Evolutionary conservation across 2,113 vertebrate genomes (phyloP).

Genomic region (Cinclus cinclus): DNA sequence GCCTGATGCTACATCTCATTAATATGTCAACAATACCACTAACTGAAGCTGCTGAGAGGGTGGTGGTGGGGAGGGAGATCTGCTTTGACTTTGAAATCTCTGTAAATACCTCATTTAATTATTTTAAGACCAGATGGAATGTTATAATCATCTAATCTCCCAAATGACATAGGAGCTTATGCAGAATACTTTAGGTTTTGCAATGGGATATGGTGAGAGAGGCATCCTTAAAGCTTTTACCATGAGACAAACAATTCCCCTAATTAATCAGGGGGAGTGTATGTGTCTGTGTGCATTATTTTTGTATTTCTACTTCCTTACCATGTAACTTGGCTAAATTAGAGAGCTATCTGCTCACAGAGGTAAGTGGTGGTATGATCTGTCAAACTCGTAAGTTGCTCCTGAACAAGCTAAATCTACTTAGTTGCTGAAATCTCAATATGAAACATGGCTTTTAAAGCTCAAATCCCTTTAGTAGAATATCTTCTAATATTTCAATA

Average conservation of each 20-base stretch:
- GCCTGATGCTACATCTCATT: neutral
- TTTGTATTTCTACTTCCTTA: neutral
- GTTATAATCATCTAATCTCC: neutral
- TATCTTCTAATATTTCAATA: neutral
- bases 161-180: neutral
- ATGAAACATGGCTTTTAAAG: neutral
- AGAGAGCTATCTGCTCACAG: neutral
- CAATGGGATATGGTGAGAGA: neutral
- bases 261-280: neutral
- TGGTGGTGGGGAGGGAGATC: neutral
- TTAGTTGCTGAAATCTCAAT: neutral
- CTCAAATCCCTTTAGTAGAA: neutral
- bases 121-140: neutral
- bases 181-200: neutral
- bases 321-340: neutral
- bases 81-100: neutral
- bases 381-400: neutral
- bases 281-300: neutral
- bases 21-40: neutral
- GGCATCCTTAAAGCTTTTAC: neutral
- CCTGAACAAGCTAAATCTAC: neutral
- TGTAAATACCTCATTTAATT: constrained; percentile 18
- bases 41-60: neutral
- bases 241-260: neutral
- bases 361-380: neutral